Evolutionary conservation across 2,888 invertebrate genomes (phyloP), one percentile per base, ranked within the genome.

Genomic region (Drosophila flavopinicola): DNA sequence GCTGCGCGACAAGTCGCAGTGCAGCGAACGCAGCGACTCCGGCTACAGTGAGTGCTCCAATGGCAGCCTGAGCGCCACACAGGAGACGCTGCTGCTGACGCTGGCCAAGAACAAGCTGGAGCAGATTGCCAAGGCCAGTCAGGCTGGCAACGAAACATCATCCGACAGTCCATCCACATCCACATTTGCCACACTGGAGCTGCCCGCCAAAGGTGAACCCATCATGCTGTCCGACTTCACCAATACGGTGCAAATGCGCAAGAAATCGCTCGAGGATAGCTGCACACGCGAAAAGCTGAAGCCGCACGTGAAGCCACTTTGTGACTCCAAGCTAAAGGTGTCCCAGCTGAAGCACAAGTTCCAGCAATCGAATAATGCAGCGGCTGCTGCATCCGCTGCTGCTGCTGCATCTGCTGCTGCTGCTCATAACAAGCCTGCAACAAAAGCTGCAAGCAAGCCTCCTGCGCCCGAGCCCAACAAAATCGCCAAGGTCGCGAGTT

Each of bases 1-100:
- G 32, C 75, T 88, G 37, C 85, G 90, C 2, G 88, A 89, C 51
- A 91, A 91, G 57, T 88, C 88, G 6, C 88, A 90, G 74, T 93
- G 92, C 75, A 92, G 92, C 54, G 93, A 93, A 73, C 90, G 93
- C 41, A 93, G 93, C 77, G 93, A 93, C 72, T 93, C 93, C 32
- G 93, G 93, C 1, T 92, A 93, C 63, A 93, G 93, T 78, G 93
- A 93, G 65, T 93, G 93, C 78, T 93, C 92, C 7, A 91, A 90
- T 30, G 90, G 89, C 60, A 91, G 91, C 51, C 52, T 56, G 38
- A 72, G 69, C 9, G 20, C 20, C 20, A 54, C 72, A 6, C 79
- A 73, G 42, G 87, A 83, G 52, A 68, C 79, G 2, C 45, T 78
- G 15, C 44, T 78, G 5, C 60, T 90, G 3, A 88, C 90, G 0